phyloP scores from a whole-genome alignment of 2,888 invertebrate species.

The Chrysotoxum bicinctum region DNA sequence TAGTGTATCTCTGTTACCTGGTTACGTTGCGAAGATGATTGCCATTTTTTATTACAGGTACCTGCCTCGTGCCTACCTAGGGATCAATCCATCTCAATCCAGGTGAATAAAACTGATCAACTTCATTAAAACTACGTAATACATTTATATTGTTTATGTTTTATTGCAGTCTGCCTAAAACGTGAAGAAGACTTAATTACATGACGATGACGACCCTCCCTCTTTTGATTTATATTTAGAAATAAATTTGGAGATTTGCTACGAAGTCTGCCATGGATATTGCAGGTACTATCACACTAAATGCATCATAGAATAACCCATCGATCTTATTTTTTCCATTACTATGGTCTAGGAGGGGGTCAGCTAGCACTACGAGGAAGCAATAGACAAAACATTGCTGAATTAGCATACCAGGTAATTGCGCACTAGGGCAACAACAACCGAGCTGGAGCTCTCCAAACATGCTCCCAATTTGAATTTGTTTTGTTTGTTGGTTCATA shows the following conservation, averaged over 20 bases:
- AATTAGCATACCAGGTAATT: constrained; percentile 69
- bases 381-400: constrained; percentile 40
- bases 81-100: neutral
- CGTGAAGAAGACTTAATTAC: neutral
- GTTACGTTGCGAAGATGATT: neutral
- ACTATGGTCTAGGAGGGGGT: neutral
- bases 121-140: neutral
- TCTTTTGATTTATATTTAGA: neutral
- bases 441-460: constrained; percentile 25
- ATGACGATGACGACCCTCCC: neutral
- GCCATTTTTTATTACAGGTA: neutral
- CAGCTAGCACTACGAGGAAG: constrained; percentile 1
- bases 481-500: constrained; percentile 3
- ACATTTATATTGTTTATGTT: too few relatives aligned
- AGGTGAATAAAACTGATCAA: neutral
- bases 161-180: neutral
- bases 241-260: neutral
- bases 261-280: neutral
- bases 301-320: constrained; percentile 29
- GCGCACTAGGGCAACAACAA: constrained; percentile 38
- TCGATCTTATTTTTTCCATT: neutral
- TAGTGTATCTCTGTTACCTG: neutral
- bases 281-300: constrained; percentile 2
- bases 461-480: constrained; percentile 58
- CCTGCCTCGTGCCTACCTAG: neutral